phyloP scores from a whole-genome alignment of 2,797 vertebrate genomes.

The Spinibarbus caldwelli region DNA sequence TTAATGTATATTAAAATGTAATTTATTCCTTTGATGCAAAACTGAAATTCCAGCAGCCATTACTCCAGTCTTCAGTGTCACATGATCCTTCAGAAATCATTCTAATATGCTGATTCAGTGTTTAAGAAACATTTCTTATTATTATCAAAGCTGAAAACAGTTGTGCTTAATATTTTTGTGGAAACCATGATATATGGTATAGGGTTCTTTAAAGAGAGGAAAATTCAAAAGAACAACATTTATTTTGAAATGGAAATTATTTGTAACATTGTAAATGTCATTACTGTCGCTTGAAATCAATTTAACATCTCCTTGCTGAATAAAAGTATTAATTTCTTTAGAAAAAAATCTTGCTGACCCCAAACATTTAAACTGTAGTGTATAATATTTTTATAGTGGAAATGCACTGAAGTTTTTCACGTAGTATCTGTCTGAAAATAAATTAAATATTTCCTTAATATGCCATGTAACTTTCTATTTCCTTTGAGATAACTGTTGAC shows the following conservation, averaged over 20 bases:
- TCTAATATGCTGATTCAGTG: not conserved
- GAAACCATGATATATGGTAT: not conserved
- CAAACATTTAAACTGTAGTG: not conserved
- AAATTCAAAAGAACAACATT: not conserved
- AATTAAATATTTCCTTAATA: not conserved
- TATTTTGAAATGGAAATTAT: not conserved
- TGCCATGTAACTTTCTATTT: not conserved
- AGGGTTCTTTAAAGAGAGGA: not conserved
- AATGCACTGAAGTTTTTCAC: not conserved
- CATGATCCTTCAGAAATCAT: not conserved
- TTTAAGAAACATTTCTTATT: not conserved
- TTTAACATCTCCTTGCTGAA: not conserved
- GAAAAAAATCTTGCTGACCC: too few species aligned
- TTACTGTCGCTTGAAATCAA: not conserved
- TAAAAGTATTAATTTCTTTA: not conserved
- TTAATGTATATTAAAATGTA: not conserved
- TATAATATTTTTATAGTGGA: not conserved
- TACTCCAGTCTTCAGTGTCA: not conserved
- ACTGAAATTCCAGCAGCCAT: not conserved
- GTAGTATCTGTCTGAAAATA: not conserved
- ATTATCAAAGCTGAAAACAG: not conserved
- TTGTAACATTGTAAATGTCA: not conserved
- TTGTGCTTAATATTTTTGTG: not conserved
- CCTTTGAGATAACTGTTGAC: not conserved
- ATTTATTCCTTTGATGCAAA: not conserved